Conservation (phyloP, 2,797 vertebrate genomes). For the Sitta carolinensis region DNA sequence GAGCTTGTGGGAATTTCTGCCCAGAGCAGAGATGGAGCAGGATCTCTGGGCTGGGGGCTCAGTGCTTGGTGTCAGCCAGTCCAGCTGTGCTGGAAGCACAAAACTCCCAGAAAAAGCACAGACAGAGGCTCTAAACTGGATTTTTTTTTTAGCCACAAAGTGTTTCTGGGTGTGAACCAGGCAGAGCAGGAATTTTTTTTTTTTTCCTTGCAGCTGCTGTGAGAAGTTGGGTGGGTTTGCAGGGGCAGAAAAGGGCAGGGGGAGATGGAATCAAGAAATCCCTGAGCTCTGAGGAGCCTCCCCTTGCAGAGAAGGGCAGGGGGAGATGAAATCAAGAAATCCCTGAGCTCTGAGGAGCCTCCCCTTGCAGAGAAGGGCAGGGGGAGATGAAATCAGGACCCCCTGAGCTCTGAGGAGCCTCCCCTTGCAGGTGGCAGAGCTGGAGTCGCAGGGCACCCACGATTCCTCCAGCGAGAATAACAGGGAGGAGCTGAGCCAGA, state of each 20-base stretch:
- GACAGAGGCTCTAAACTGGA: background rate
- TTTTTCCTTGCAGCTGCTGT: background rate
- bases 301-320: constrained; percentile 51
- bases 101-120: background rate
- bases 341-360: background rate
- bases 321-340: background rate
- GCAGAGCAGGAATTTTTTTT: background rate
- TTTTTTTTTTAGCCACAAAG: background rate
- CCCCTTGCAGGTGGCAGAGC: constrained; percentile 84
- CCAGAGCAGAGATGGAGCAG: background rate
- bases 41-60: background rate
- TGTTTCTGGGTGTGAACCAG: background rate
- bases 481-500: constrained; percentile 81
- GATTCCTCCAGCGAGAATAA: constrained; percentile 72
- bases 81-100: background rate
- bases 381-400: background rate
- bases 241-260: background rate
- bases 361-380: background rate
- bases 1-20: background rate
- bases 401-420: background rate
- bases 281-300: background rate
- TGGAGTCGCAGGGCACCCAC: constrained; percentile 83
- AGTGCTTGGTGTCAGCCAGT: background rate
- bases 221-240: background rate
- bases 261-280: background rate